A percentile compares a stretch with the other conserved stretches of the same genome.
phyloP scores from a whole-genome alignment of 2,797 vertebrate species.

The Schizothorax lantsangensis region DNA sequence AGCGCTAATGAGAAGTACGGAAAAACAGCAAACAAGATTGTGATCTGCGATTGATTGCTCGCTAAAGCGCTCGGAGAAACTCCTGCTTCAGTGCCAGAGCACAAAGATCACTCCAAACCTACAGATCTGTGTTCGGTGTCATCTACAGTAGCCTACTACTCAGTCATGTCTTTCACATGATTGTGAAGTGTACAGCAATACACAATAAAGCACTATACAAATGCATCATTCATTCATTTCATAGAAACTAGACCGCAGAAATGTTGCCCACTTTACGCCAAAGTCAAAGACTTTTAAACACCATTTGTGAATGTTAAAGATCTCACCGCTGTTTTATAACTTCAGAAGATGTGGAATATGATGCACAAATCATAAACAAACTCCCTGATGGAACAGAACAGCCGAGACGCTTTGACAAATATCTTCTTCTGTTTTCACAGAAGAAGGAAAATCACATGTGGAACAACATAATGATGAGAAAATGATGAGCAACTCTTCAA shows the following conservation, averaged over 20 bases:
- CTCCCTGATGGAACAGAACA: not conserved
- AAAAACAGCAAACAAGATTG: conserved; percentile 52
- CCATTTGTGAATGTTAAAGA: not conserved
- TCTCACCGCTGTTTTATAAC: not conserved
- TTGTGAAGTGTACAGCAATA: too few species aligned
- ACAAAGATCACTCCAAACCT: not conserved
- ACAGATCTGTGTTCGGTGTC: too few species aligned
- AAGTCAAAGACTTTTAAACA: not conserved
- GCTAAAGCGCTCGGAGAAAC: conserved; percentile 43
- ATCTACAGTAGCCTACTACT: not conserved
- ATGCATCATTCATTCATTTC: too few species aligned
- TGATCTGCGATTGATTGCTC: conserved; percentile 44
- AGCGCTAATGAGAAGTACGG: conserved; percentile 50
- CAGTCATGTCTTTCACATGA: too few species aligned
- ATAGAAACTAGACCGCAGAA: not conserved
- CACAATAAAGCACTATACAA: too few species aligned
- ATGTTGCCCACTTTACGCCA: not conserved
- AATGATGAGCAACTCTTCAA: too few species aligned
- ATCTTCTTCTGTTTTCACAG: not conserved
- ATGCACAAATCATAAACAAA: not conserved
- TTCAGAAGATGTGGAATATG: not conserved
- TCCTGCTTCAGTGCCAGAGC: conserved; percentile 12
- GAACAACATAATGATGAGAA: too few species aligned
- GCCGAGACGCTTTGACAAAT: not conserved
- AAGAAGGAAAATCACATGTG: too few species aligned